Evolutionary conservation across 2,797 vertebrate genomes (phyloP).

Genomic region (Tapirus indicus): DNA sequence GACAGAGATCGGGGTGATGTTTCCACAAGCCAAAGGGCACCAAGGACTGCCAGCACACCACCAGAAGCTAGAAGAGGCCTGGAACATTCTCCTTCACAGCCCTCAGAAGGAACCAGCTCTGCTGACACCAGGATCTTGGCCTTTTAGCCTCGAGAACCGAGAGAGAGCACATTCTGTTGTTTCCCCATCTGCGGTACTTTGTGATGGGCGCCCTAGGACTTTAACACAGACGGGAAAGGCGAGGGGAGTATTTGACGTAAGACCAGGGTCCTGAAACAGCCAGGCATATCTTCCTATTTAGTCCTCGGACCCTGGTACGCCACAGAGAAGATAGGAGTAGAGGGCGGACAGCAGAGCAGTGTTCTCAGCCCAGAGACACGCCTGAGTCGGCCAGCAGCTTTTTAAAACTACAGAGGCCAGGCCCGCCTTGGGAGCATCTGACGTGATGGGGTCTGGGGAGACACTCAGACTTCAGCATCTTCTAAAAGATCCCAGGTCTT

Average conservation of each 20-base stretch:
- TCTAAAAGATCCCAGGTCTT: background rate
- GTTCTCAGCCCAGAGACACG: background rate
- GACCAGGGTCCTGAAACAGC: rapidly evolving
- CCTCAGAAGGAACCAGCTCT: background rate
- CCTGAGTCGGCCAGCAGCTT: rapidly evolving
- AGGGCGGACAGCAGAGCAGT: no score
- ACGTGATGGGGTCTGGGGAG: background rate
- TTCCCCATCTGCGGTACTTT: rapidly evolving
- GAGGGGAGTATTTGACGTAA: background rate
- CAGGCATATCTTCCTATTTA: rapidly evolving
- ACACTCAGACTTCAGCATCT: background rate
- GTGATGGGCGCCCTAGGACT: background rate
- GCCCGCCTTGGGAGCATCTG: background rate
- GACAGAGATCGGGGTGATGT: background rate
- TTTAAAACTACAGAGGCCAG: background rate
- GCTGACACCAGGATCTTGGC: background rate
- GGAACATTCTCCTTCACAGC: background rate
- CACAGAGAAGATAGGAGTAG: rapidly evolving
- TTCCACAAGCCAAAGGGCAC: background rate
- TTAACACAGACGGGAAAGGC: background rate
- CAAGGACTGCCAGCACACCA: no score
- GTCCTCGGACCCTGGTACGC: background rate
- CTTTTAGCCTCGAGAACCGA: background rate
- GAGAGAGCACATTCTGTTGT: rapidly evolving
- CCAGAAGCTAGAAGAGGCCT: background rate